Conservation (phyloP, 2,113 vertebrate species). For the Okapia johnstoni region DNA sequence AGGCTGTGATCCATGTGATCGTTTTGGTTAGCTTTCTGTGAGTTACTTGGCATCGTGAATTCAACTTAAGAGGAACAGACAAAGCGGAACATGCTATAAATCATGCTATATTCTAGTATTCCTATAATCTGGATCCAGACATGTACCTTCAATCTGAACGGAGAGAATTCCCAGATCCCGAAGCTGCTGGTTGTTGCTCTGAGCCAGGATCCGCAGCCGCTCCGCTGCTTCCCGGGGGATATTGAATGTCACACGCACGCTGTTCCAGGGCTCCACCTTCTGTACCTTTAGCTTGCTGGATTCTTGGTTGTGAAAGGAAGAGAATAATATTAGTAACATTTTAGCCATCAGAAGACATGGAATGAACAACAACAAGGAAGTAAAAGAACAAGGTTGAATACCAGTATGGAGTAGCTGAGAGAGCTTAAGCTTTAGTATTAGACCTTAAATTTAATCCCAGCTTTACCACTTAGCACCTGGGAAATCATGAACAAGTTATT, state of each 20-base stretch:
- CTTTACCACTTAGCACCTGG: not conserved
- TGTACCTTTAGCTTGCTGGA: constrained; percentile 86
- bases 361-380: not conserved
- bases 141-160: constrained; percentile 94
- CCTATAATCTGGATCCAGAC: not conserved
- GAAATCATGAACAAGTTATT: not conserved
- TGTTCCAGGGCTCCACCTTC: constrained; percentile 98
- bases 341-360: not conserved
- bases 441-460: not conserved
- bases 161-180: constrained; percentile 97
- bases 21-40: not conserved
- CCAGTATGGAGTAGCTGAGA: not conserved
- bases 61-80: not conserved
- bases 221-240: constrained; percentile 97
- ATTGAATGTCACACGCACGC: constrained; percentile 97
- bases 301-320: constrained; percentile 77
- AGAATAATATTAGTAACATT: constrained; percentile 45
- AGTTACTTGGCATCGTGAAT: not conserved
- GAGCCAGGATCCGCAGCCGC: constrained; percentile 92
- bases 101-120: not conserved
- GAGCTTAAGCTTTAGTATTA: not conserved
- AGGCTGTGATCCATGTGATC: not conserved
- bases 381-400: not conserved
- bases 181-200: constrained; percentile 98
- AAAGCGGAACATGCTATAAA: not conserved